phyloP scores from a whole-genome alignment of 2,797 vertebrate species.

The Leptatherina wallacei region DNA sequence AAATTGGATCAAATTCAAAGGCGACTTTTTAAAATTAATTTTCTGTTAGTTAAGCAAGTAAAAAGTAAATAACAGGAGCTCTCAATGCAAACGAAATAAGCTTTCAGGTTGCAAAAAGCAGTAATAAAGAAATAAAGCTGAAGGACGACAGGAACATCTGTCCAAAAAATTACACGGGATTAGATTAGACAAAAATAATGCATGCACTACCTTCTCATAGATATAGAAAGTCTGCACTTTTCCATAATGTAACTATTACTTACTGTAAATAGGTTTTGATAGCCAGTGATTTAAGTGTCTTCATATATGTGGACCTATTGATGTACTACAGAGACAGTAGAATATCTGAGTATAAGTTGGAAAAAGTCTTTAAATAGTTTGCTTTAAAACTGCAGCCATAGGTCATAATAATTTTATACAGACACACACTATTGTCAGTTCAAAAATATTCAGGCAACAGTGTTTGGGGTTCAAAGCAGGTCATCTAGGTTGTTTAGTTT shows the following conservation, averaged over 20 bases:
- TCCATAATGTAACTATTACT: background rate
- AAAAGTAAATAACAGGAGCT: background rate
- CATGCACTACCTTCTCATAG: no score
- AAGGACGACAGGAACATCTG: no score
- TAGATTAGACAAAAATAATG: no score
- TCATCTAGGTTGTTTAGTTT: conserved; percentile 25
- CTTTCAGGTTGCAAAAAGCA: no score
- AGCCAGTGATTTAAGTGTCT: background rate
- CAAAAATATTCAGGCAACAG: conserved; percentile 30
- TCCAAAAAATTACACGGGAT: no score
- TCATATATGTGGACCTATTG: background rate
- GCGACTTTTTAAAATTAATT: no score
- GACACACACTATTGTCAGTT: conserved; percentile 1
- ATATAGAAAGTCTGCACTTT: background rate
- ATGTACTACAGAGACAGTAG: background rate
- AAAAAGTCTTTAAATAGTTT: background rate
- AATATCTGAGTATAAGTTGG: background rate
- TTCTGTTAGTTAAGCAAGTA: background rate
- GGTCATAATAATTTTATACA: conserved; percentile 18
- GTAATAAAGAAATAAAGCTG: no score
- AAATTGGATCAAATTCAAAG: background rate
- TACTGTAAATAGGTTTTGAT: background rate
- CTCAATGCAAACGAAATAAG: background rate
- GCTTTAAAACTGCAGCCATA: conserved; percentile 10
- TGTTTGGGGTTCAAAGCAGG: conserved; percentile 12